Evolutionary conservation across 2,113 vertebrate species (phyloP), one percentile per base, ranked within the genome.

Genomic region (Formicarius rufipectus): DNA sequence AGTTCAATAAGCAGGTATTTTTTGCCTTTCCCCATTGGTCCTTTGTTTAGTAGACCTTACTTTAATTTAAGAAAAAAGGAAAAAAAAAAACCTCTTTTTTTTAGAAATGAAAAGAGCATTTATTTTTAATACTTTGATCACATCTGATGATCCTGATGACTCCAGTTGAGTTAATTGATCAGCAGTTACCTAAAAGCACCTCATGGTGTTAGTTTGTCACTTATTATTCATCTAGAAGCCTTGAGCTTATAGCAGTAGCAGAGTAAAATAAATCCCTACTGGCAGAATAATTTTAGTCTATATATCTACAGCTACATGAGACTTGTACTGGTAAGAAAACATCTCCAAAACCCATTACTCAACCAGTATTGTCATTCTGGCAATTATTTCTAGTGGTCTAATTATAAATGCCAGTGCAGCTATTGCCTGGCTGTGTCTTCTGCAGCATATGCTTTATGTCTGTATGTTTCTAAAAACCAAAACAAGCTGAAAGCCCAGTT

Each of bases 221-320:
- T 84, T 78, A 45, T 76, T 68, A 68, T 66, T 56, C 10, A 62
- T 73, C 31, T 42, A 62, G 44, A 50, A 67, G 7, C 80, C 42
- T 80, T 76, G 72, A 50, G 31, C n/a, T 76, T 50, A 33, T 14
- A 76, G 78, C 39, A 69, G 12, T 42, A 92, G 9, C 16, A 50
- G 23, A 77, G 20, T 76, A 19, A 83, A 83, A 73, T 53, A 86
- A 93, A 45, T 22, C 22, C 58, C 14, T 23, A 16, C 2, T 45
- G 37, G 53, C 33, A 93, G 42, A 19, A 45, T 6, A 13, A 45
- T 83, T 89, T 90, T 83, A 50, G 31, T 47, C 15, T 53, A 5
- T n/a, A 0, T 55, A 58, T 33, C 62, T 75, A 45, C 30, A 93
- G 33, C 66, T 52, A 31, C 16, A 39, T 0, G 0, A 53, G 14